These are phyloP conservation scores for Oceanodroma tethys DNA, from an alignment of 2,113 vertebrate genomes.

Conservation along the genomic window DNA sequence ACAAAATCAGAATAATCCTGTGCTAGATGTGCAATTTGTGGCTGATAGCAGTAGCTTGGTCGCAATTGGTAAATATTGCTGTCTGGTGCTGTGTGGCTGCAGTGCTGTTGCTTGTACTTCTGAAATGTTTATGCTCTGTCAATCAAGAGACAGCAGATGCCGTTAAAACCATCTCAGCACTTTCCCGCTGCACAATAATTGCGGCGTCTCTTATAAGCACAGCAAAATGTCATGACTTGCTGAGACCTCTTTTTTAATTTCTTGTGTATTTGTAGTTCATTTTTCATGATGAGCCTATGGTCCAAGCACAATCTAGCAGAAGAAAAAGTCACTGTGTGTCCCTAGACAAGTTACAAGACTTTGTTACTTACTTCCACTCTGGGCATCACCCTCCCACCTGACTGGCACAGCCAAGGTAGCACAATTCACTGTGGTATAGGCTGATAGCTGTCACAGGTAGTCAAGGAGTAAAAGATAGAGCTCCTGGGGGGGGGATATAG, in stretches of 20 bases:
- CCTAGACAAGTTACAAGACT: background rate
- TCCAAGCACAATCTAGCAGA: background rate
- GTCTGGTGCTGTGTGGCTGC: background rate
- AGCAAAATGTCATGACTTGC: background rate
- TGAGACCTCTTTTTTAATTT: background rate
- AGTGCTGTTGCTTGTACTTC: background rate
- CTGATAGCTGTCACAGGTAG: background rate
- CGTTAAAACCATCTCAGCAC: background rate
- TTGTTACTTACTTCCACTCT: background rate
- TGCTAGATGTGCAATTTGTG: background rate
- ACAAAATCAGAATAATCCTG: background rate
- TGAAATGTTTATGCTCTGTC: constrained; percentile 18
- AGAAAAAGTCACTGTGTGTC: background rate
- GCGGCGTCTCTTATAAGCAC: background rate
- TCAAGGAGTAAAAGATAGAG: background rate
- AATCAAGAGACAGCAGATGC: background rate
- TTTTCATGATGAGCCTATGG: background rate
- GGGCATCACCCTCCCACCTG: background rate
- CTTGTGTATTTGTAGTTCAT: background rate
- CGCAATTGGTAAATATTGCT: background rate
- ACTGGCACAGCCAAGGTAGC: background rate
- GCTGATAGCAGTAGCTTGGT: background rate
- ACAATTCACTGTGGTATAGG: background rate
- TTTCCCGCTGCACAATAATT: background rate
- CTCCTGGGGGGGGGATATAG: background rate